These are phyloP conservation scores for Formica selysi DNA, from an alignment of 1,140 invertebrate species.

Conservation along the genomic window DNA sequence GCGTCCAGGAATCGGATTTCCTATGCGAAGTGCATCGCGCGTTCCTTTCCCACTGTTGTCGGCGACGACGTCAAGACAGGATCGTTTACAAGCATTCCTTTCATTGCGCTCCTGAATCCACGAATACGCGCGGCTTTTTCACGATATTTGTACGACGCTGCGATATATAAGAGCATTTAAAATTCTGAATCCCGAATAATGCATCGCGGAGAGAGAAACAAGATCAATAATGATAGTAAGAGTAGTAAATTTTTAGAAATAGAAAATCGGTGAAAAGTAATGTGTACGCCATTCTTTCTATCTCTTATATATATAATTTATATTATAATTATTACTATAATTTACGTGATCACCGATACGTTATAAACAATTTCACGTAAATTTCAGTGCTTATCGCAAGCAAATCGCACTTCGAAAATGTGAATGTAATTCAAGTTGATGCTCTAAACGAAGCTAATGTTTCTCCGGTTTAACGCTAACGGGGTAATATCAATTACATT, in stretches of 20 bases:
- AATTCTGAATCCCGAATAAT: conserved; percentile 26
- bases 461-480: not conserved
- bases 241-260: too few relatives aligned
- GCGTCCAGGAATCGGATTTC: conserved; percentile 64
- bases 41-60: not conserved
- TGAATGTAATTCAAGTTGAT: not conserved
- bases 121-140: conserved; percentile 9
- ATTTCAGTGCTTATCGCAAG: not conserved
- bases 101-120: conserved; percentile 19
- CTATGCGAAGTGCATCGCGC: conserved; percentile 48
- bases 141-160: conserved; percentile 38
- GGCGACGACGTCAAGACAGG: conserved; percentile 30
- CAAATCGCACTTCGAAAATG: not conserved
- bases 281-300: not conserved
- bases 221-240: too few relatives aligned
- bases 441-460: not conserved
- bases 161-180: conserved; percentile 14
- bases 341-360: not conserved
- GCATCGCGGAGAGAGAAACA: not conserved
- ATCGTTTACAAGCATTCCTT: conserved; percentile 44
- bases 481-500: conserved; percentile 34
- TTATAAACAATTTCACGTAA: not conserved
- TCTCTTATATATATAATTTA: too few relatives aligned
- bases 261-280: not conserved
- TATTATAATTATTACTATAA: conserved; percentile 1